A percentile compares a stretch with the other conserved stretches of the same genome.
Evolutionary conservation across 2,888 invertebrate species (phyloP).

Genomic region (Cerceris rybyensis): DNA sequence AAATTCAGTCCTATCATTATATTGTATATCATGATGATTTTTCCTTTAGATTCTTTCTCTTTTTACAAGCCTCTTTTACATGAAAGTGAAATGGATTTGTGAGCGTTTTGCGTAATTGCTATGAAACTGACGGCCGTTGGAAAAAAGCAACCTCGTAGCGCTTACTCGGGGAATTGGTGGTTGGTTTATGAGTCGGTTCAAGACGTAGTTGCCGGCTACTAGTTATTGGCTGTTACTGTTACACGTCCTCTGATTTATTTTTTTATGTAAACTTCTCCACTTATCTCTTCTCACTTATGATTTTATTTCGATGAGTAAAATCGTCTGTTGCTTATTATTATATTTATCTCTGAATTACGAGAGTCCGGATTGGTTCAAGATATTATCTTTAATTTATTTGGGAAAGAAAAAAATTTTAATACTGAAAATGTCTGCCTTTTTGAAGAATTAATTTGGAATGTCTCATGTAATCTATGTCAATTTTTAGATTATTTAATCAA

Average conservation of each 20-base stretch:
- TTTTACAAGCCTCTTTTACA: neutral
- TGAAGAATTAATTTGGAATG: no score
- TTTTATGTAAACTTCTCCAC: neutral
- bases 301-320: neutral
- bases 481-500: neutral
- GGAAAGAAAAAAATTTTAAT: no score
- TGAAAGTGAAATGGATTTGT: neutral
- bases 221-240: neutral
- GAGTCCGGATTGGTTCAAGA: no score
- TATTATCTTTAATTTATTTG: no score
- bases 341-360: no score
- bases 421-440: no score
- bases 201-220: neutral
- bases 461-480: no score
- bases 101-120: conserved; percentile 6
- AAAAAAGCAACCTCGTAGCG: conserved; percentile 3
- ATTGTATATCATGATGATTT: neutral
- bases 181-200: neutral
- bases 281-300: neutral
- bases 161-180: neutral
- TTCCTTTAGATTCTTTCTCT: neutral
- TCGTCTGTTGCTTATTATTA: no score
- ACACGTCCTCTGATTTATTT: neutral
- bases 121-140: neutral
- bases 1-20: no score